phyloP scores from a whole-genome alignment of 1,140 invertebrate species.

The Tribolium madens region DNA sequence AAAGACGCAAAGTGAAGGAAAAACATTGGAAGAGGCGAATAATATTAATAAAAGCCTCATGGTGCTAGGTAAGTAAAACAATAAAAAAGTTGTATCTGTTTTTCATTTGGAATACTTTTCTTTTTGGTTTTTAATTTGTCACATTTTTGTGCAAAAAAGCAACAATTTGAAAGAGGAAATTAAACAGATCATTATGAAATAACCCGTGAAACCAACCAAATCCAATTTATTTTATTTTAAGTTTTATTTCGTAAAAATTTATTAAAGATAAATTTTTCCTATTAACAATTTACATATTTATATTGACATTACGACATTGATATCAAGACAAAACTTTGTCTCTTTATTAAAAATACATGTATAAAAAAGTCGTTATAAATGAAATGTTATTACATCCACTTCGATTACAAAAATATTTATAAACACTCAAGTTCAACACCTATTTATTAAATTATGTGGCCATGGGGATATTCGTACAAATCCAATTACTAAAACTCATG shows the following conservation, averaged over 20 bases:
- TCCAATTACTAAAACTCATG: conserved; percentile 25
- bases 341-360: neutral
- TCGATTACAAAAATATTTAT: neutral
- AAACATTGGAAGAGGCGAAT: conserved; percentile 92
- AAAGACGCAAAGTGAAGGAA: conserved; percentile 91
- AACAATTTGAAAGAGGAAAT: too few relatives aligned
- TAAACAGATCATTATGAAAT: too few relatives aligned
- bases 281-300: neutral
- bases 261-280: too few relatives aligned
- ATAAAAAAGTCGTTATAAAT: neutral
- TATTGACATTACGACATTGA: neutral
- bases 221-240: too few relatives aligned
- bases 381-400: neutral
- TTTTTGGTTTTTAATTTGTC: too few relatives aligned
- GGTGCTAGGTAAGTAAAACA: conserved; percentile 80
- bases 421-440: neutral
- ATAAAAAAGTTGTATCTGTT: too few relatives aligned
- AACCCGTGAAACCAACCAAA: too few relatives aligned
- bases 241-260: too few relatives aligned
- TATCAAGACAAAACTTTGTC: neutral
- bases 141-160: too few relatives aligned
- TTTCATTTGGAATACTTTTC: too few relatives aligned
- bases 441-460: conserved; percentile 9
- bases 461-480: neutral
- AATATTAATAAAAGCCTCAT: conserved; percentile 97